Conservation (phyloP, 2,888 invertebrate genomes). For the Celastrina argiolus region DNA sequence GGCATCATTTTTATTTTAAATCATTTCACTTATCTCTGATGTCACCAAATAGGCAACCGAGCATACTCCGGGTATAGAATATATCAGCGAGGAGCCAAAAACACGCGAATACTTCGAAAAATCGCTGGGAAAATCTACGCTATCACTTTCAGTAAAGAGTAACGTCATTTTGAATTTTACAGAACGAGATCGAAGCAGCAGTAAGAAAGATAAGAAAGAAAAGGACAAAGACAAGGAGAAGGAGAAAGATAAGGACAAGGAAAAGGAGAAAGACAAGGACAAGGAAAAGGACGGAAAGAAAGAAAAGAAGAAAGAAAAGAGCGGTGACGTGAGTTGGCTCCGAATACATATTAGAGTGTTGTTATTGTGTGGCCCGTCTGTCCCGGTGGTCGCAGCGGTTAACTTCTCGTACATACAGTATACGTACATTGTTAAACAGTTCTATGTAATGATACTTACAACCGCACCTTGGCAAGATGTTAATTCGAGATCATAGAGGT, state of each 20-base stretch:
- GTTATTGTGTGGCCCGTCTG: not conserved
- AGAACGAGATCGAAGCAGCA: constrained; percentile 68
- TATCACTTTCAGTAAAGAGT: not conserved
- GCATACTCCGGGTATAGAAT: too few species aligned
- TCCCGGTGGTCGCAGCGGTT: too few species aligned
- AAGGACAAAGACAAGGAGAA: constrained; percentile 50
- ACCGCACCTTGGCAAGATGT: too few species aligned
- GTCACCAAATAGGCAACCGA: too few species aligned
- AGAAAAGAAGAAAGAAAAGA: constrained; percentile 63
- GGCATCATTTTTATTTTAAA: too few species aligned
- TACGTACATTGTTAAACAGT: too few species aligned
- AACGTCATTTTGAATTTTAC: constrained; percentile 26
- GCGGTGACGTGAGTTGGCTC: constrained; percentile 35
- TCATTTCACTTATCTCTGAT: too few species aligned
- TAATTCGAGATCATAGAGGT: too few species aligned
- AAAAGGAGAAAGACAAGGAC: constrained; percentile 63
- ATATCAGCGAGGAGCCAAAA: too few species aligned
- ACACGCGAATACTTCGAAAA: too few species aligned
- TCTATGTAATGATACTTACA: too few species aligned
- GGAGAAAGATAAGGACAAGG: constrained; percentile 69
- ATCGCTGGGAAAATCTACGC: not conserved
- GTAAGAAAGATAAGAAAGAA: constrained; percentile 80
- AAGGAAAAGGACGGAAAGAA: constrained; percentile 71
- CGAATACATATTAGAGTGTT: not conserved
- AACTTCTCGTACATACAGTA: too few species aligned